Base-by-base conservation (phyloP, 2,888 invertebrate species). In the Agonopterix alstromeriana region DNA sequence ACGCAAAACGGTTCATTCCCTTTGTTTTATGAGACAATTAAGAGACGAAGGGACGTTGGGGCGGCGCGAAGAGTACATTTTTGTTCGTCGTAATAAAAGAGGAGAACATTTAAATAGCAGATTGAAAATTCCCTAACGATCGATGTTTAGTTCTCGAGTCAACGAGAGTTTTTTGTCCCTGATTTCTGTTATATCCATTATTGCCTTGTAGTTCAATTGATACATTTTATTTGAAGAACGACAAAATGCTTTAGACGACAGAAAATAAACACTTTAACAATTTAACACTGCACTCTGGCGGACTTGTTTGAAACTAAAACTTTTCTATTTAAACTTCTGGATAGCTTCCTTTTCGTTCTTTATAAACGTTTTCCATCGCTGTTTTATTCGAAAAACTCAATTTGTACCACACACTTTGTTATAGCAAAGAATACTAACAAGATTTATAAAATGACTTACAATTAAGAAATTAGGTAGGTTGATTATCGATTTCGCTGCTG, bases 11-110 rank as follows among this genome's bases (percentile, higher is more conserved):
- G 70, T 76, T 77, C 70, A 74, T 80, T 76, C 75, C 62, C 68
- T 74, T 77, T 79, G 77, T 80, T 81, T 79, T 77, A 80, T 74
- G 77, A 70, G 77, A 79, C 74, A 77, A 77, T 77, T 77, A 78
- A 76, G 74, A 73, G 64, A 62, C 67, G 64, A 63, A 70, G 68
- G 70, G 73, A 69, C 67, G 65, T 58, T 63, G 63, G 65, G 60
- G 63, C 61, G 65, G 69, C 61, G 65, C 61, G 57, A 67, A 68
- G 68, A 72, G 73, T 73, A 73, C 67, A 73, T 74, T 73, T 77
- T 73, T 73, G 67, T 69, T 67, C 60, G 53, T 54, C 57, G 67
- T 67, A 70, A 74, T 72, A 77, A 78, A 77, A 73, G 67, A 69
- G 71, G 65, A 53, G 56, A 66, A 61, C 65, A 72, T 78, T 77